Base-by-base conservation (phyloP, 1,140 invertebrate species). In the Papilio xuthus region DNA sequence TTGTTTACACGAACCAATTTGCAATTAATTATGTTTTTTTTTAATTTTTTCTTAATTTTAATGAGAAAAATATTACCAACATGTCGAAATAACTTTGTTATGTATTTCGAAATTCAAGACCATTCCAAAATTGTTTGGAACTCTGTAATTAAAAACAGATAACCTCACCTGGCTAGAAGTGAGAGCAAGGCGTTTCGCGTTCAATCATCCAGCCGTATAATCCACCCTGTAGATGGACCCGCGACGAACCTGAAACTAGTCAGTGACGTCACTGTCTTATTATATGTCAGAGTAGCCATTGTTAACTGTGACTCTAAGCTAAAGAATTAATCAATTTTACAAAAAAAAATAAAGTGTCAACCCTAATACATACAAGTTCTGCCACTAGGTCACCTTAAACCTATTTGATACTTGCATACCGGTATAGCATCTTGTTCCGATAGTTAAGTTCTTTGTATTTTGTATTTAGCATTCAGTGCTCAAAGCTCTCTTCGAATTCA, bases 371-470 rank as follows among this genome's bases (percentile, higher is more conserved):
- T 60, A 60, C 9, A 10, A 60, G 23, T 20, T 26, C 56, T 60
- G 23, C 7, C 60, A 60, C 60, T 26, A 67, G 60, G 60, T 67
- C 60, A 60, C 56, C 56, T 60, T 26, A 67, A 26, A 60, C 26
- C 12, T 67, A 67, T 67, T 12, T 12, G 60, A 67, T 67, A 6
- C 26, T 26, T 67, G 23, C 26, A 63, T 32, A 15, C 60, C 26
- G 60, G 26, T 67, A 67, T 26, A 67, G 26, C 60, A 56, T 28
- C 26, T 67, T 67, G 60, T 67, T 67, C 60, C 26, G 60, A 67
- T 28, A 15, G 4, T 67, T 67, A 32, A 18, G 3, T 15, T 63
- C 23, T 63, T 67, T 60, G 56, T 26, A 9, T 15, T 9, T 26
- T 26, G 53, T 26, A 67, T 28, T 63, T 67, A 67, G 13, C 60